phyloP scores from a whole-genome alignment of 2,797 vertebrate genomes.

The Scolopax bukidnonensis region DNA sequence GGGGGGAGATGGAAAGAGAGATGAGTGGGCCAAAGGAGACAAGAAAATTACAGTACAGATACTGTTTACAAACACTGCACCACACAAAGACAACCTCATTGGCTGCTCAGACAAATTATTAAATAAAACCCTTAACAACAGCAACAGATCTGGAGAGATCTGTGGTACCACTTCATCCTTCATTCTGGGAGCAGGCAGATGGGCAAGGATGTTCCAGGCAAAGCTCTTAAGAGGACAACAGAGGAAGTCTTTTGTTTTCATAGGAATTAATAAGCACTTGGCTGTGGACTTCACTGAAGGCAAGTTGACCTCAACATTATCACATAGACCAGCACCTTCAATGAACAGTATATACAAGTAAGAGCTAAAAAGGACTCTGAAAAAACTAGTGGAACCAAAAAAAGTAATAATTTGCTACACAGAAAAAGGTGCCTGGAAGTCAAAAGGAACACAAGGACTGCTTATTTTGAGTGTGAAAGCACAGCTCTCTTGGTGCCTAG shows the following conservation, averaged over 20 bases:
- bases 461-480: neutral
- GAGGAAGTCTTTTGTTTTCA: neutral
- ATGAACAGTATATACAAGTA: neutral
- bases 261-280: neutral
- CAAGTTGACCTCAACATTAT: neutral
- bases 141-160: neutral
- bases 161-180: neutral
- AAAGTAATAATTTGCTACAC: too few species aligned
- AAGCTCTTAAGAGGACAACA: neutral
- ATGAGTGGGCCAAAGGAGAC: neutral
- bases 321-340: neutral
- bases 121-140: constrained; percentile 7
- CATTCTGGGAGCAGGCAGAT: neutral
- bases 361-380: neutral
- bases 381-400: neutral
- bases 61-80: constrained; percentile 18
- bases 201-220: neutral
- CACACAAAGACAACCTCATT: neutral
- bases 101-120: constrained; percentile 14
- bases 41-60: constrained; percentile 47
- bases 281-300: neutral
- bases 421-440: neutral
- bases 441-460: neutral
- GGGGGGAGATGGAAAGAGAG: neutral
- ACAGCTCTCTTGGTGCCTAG: neutral